Percentiles rank a stretch among this genome's conserved stretches.
Evolutionary conservation across 2,113 vertebrate species (phyloP).

Genomic region (Ictidomys tridecemlineatus): DNA sequence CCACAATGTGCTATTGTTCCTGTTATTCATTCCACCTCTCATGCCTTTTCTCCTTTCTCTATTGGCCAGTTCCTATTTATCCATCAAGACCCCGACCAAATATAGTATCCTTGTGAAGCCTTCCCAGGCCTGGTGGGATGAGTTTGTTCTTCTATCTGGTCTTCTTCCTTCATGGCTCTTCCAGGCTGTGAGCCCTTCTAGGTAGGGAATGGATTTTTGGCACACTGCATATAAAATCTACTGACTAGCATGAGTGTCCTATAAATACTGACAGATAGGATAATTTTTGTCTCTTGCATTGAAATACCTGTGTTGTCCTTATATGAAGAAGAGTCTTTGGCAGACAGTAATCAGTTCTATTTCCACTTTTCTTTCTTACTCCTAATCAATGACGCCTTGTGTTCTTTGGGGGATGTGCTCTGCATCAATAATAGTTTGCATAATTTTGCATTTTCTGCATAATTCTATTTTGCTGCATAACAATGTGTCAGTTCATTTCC

Average conservation of each 20-base stretch:
- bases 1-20: neutral
- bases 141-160: neutral
- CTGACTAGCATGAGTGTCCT: neutral
- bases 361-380: slow-evolving; percentile 62
- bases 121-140: neutral
- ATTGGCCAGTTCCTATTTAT: neutral
- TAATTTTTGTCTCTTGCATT: slow-evolving; percentile 48
- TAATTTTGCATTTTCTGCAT: slow-evolving; percentile 82
- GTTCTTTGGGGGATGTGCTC: slow-evolving; percentile 67
- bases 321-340: slow-evolving; percentile 70
- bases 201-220: neutral
- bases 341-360: slow-evolving; percentile 52
- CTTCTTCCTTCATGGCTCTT: neutral
- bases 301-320: slow-evolving; percentile 58
- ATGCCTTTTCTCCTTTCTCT: neutral
- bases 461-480: slow-evolving; percentile 76
- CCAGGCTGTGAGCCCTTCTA: neutral
- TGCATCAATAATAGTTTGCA: slow-evolving; percentile 75
- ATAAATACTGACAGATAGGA: neutral
- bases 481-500: slow-evolving; percentile 65
- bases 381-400: slow-evolving; percentile 71
- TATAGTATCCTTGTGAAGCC: neutral
- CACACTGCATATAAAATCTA: neutral
- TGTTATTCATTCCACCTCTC: neutral
- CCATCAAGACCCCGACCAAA: neutral